Base-by-base conservation (phyloP, 1,140 invertebrate genomes). In the Solen grandis region DNA sequence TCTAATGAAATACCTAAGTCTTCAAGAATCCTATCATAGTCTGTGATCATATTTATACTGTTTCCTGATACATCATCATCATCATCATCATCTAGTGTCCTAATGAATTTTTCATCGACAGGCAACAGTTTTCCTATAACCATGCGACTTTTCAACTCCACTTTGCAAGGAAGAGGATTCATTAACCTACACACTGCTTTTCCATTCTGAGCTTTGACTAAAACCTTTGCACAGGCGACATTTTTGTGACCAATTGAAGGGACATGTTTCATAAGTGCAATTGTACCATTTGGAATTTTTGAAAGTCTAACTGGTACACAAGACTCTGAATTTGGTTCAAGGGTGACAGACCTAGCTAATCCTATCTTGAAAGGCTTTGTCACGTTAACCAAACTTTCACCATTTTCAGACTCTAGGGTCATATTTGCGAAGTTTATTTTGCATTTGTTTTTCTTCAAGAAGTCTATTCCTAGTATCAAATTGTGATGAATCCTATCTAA, bases 221-320 rank as follows among this genome's bases (percentile, higher is more conserved):
- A 19, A 5, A 22, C 1, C 29, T 27, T 75, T 52, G 72, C 72
- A 46, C 27, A 16, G 4, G 57, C 72, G 19, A 75, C 59, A 27
- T 62, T n/a, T 3, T 62, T 75, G 8, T 33, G 16, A 5, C 31
- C 1, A 1, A 75, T 1, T 41, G 72, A 75, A 50, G 13, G 14
- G 2, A 73, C 55, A 27, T 55, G 72, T 35, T 75, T 59, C 8
- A 63, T 29, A 0, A 75, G 14, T 38, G 57, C 72, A 31, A 31
- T 22, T 22, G 2, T 22, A 52, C 35, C 25, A 29, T 62, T 29
- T 31, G 16, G 16, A 10, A 75, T 31, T 22, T 36, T 75, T 22
- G 72, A 75, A 13, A 75, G 27, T 46, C 29, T 41, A n/a, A 75
- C 72, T 31, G 72, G 72, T 10, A 59, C 72, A 14, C 60, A 33